Conservation (phyloP, 2,113 vertebrate genomes). For the Bos taurus region ARS-UCD2.0 NC_037332.1:112125501-112126000, state of each 20-base stretch:
- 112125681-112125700: neutral
- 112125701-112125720: neutral
- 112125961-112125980: constrained; percentile 59
- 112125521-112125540: neutral
- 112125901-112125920: constrained; percentile 66
- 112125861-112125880: constrained; percentile 57
- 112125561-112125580: neutral
- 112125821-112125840: neutral
- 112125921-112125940: constrained; percentile 65
- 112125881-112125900: constrained; percentile 45
- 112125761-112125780: neutral
- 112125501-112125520: neutral
- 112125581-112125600: neutral
- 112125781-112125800: neutral
- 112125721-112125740: neutral
- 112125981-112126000: constrained; percentile 67
- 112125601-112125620: neutral
- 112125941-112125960: constrained; percentile 58
- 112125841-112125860: constrained; percentile 49
- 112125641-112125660: neutral
- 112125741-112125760: neutral
- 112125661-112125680: neutral
- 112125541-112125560: neutral
- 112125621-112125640: neutral
- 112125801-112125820: neutral